A percentile compares a stretch with the other conserved stretches of the same genome.
Conservation (phyloP, 2,797 vertebrate genomes). For the Peromyscus nudipes region DNA sequence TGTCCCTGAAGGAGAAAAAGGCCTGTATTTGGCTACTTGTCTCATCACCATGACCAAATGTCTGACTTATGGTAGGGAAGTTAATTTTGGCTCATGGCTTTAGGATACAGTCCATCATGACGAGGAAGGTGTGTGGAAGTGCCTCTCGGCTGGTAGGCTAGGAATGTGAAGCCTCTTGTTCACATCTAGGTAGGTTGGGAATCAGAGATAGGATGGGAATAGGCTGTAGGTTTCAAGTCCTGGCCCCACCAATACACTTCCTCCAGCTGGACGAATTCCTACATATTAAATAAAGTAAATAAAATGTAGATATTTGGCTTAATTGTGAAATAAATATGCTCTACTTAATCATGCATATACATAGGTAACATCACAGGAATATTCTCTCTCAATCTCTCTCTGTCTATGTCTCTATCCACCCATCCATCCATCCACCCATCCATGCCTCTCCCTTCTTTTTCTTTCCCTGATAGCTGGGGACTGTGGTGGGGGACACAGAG, state of each 20-base stretch:
- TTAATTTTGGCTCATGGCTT: neutral
- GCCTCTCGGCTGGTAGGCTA: neutral
- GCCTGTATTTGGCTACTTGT: neutral
- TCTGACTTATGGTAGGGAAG: neutral
- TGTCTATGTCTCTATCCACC: neutral
- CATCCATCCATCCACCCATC: too few species aligned
- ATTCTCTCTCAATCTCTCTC: neutral
- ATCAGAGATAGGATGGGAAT: neutral
- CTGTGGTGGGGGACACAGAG: too few species aligned
- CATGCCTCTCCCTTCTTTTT: too few species aligned
- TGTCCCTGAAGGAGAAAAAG: neutral
- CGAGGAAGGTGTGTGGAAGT: neutral
- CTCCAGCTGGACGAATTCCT: neutral
- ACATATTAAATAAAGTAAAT: neutral
- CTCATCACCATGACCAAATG: neutral
- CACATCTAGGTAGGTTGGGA: neutral
- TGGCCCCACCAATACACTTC: neutral
- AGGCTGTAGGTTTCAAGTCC: neutral
- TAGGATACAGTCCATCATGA: too few species aligned
- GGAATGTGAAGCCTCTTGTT: neutral
- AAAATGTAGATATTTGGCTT: neutral
- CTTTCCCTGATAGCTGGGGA: too few species aligned
- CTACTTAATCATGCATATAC: neutral
- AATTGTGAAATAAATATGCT: slow-evolving; percentile 7
- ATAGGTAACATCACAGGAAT: neutral